These are phyloP conservation scores for Saccostrea echinata DNA, from an alignment of 1,140 invertebrate species.

Conservation along the genomic window DNA sequence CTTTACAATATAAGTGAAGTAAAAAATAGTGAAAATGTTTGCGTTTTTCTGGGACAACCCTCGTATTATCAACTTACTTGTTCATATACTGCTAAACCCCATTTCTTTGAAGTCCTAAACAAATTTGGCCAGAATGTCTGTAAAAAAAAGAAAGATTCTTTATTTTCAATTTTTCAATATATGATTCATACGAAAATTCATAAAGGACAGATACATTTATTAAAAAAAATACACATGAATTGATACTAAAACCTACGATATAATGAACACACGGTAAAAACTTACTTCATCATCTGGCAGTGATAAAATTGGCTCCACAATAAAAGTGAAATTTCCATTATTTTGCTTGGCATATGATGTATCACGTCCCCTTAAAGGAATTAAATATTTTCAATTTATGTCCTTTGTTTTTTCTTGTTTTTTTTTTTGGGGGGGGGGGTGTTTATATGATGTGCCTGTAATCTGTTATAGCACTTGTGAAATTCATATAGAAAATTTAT, in stretches of 20 bases:
- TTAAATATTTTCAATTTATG: too few relatives aligned
- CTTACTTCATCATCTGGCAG: constrained; percentile 61
- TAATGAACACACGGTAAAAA: background rate
- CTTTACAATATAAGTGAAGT: too few relatives aligned
- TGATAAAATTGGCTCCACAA: constrained; percentile 52
- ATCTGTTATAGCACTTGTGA: too few relatives aligned
- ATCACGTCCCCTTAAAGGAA: constrained; percentile 61
- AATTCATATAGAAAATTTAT: too few relatives aligned
- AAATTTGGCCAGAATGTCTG: constrained; percentile 68
- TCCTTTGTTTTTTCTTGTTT: too few relatives aligned
- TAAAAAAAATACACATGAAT: background rate
- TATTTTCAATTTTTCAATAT: background rate
- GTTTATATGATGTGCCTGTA: too few relatives aligned
- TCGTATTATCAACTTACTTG: constrained; percentile 56
- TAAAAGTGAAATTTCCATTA: constrained; percentile 67
- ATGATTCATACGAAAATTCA: background rate
- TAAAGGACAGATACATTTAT: background rate
- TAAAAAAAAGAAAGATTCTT: background rate
- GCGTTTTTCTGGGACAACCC: too few relatives aligned
- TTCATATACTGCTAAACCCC: constrained; percentile 69
- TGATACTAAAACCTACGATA: background rate
- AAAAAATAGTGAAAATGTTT: too few relatives aligned
- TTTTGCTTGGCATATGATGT: constrained; percentile 68
- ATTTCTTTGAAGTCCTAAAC: constrained; percentile 59
- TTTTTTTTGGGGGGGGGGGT: too few relatives aligned